These are phyloP conservation scores for Magallana gigas DNA, from an alignment of 1,140 invertebrate species.

Conservation along the genomic window DNA sequence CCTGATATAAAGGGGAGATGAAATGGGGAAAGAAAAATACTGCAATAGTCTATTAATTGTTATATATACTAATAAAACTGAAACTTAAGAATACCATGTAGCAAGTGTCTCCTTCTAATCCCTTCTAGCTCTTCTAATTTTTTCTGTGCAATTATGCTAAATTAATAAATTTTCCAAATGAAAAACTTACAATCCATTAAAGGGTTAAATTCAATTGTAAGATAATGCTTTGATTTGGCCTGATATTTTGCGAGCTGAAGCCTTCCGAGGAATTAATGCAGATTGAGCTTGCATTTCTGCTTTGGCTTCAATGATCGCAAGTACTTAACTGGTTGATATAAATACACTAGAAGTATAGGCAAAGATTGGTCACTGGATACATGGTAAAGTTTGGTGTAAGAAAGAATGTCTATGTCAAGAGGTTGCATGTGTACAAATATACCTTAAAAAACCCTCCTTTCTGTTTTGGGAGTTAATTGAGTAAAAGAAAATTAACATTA, in stretches of 20 bases:
- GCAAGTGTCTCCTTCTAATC: not conserved
- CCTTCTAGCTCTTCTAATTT: too few species aligned
- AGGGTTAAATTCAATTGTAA: too few species aligned
- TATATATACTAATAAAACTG: not conserved
- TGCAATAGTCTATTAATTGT: not conserved
- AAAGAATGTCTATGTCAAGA: constrained; percentile 5
- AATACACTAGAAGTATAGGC: too few species aligned
- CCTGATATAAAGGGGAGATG: not conserved
- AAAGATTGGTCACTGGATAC: not conserved
- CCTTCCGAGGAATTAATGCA: too few species aligned
- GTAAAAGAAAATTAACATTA: constrained; percentile 32
- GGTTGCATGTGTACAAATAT: not conserved
- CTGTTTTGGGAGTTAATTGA: constrained; percentile 8
- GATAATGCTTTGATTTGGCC: too few species aligned
- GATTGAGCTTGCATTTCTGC: too few species aligned
- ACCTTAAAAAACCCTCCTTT: constrained; percentile 33
- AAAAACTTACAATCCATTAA: too few species aligned
- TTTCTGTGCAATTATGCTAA: too few species aligned
- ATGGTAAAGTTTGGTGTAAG: not conserved
- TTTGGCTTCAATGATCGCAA: too few species aligned
- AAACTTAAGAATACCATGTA: not conserved
- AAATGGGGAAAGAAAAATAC: not conserved
- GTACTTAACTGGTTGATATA: too few species aligned
- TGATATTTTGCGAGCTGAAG: too few species aligned
- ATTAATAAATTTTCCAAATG: too few species aligned